These are phyloP conservation scores for Enhydra lutris DNA, from an alignment of 2,113 vertebrate genomes.

Conservation along the genomic window DNA sequence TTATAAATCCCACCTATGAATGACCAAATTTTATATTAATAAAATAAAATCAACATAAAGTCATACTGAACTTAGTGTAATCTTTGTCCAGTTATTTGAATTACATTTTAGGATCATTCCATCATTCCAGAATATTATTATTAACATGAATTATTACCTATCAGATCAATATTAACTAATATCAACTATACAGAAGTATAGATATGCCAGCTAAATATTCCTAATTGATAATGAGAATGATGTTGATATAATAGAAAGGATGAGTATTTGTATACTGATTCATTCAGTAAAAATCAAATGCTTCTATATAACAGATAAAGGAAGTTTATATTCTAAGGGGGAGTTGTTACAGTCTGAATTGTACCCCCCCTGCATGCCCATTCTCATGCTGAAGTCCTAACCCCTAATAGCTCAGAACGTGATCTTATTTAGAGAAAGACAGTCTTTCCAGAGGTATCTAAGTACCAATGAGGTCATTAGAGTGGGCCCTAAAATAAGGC, in stretches of 20 bases:
- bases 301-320: background rate
- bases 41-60: background rate
- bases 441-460: background rate
- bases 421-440: background rate
- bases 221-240: background rate
- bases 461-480: background rate
- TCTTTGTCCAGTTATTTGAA: background rate
- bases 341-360: background rate
- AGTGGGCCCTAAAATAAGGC: background rate
- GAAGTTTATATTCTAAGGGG: background rate
- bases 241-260: background rate
- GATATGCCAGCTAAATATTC: conserved; percentile 5
- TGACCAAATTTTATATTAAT: background rate
- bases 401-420: background rate
- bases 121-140: background rate
- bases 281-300: background rate
- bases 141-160: background rate
- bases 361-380: background rate
- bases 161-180: background rate
- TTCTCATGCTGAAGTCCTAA: background rate
- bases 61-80: background rate
- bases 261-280: background rate
- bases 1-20: conserved; percentile 8
- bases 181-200: background rate
- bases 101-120: background rate